Conservation (phyloP, 2,113 vertebrate genomes). For the Xenopus tropicalis region UCB_Xtro_10.0 CM004443.2:50126501-50127000, state of each 20-base stretch:
- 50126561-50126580: too few species aligned
- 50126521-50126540: too few species aligned
- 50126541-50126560: too few species aligned
- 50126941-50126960: slow-evolving; percentile 44
- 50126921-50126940: slow-evolving; percentile 18
- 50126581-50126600: too few species aligned
- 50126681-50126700: slow-evolving; percentile 14
- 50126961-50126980: slow-evolving; percentile 40
- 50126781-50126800: slow-evolving; percentile 35
- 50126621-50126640: too few species aligned
- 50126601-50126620: too few species aligned
- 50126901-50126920: slow-evolving; percentile 41
- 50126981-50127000: slow-evolving; percentile 52
- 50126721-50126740: slow-evolving; percentile 45
- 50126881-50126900: slow-evolving; percentile 12
- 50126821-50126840: slow-evolving; percentile 30
- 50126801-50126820: slow-evolving; percentile 24
- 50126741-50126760: slow-evolving; percentile 19
- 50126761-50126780: slow-evolving; percentile 42
- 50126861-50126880: background rate
- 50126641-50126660: too few species aligned
- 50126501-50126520: too few species aligned
- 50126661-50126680: too few species aligned
- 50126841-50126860: slow-evolving; percentile 10
- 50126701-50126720: background rate